phyloP scores from a whole-genome alignment of 2,113 vertebrate species.

The Psettodes erumei region DNA sequence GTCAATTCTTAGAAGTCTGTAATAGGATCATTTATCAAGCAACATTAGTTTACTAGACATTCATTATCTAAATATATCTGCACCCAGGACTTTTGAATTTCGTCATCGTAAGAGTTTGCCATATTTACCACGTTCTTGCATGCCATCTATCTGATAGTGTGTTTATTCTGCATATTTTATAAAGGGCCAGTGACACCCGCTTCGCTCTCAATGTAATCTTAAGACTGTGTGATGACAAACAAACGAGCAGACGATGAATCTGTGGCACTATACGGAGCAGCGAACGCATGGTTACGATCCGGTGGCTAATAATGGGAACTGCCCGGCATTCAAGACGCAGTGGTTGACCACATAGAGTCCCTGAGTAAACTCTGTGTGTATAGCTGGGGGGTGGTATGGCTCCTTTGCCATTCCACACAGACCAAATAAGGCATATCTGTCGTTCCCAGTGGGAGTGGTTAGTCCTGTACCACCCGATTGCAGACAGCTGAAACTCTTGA shows the following conservation, averaged over 20 bases:
- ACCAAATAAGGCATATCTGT: conserved; percentile 72
- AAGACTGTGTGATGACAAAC: background rate
- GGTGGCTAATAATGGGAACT: background rate
- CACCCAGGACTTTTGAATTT: background rate
- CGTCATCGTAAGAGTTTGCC: conserved; percentile 27
- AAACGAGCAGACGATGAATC: background rate
- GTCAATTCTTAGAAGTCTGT: conserved; percentile 19
- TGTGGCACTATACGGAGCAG: background rate
- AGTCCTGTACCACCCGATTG: conserved; percentile 39
- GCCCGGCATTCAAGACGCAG: background rate
- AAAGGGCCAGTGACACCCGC: background rate
- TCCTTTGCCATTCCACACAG: conserved; percentile 45
- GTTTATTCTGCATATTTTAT: background rate
- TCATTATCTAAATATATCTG: conserved; percentile 10
- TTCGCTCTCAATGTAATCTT: background rate
- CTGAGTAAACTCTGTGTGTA: conserved; percentile 33
- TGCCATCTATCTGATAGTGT: background rate
- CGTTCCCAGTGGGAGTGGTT: conserved; percentile 57
- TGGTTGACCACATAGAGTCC: conserved; percentile 24
- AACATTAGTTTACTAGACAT: conserved; percentile 12
- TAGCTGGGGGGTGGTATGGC: conserved; percentile 39
- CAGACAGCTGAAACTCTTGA: conserved; percentile 71
- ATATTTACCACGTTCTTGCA: conserved; percentile 7
- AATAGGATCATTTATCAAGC: background rate
- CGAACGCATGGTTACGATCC: background rate